These are phyloP conservation scores for Pygoscelis adeliae DNA, from an alignment of 2,113 vertebrate genomes.

Conservation along the genomic window DNA sequence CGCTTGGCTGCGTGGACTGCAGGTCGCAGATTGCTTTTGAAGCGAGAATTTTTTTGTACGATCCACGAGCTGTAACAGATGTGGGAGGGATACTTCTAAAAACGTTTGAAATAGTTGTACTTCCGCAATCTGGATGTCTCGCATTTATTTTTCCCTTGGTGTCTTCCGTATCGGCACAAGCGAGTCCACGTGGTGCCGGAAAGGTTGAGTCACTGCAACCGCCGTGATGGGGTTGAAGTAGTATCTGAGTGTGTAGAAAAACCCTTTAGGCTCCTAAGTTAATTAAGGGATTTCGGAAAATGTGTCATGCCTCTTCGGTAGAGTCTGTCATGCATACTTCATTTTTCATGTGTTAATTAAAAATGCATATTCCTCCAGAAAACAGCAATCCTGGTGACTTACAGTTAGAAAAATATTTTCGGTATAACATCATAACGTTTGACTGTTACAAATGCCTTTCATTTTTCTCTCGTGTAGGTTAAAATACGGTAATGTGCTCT, in stretches of 20 bases:
- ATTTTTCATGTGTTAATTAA: background rate
- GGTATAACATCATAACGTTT: background rate
- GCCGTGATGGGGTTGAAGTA: fast-evolving
- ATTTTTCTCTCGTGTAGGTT: background rate
- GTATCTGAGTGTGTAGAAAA: background rate
- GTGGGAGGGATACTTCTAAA: background rate
- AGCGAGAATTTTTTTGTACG: fast-evolving
- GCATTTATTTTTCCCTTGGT: background rate
- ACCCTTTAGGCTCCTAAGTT: background rate
- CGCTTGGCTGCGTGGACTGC: fast-evolving
- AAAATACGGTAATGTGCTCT: background rate
- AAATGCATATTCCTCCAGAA: background rate
- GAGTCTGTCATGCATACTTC: background rate
- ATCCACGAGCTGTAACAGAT: fast-evolving
- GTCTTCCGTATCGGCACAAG: fast-evolving
- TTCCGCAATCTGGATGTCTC: background rate
- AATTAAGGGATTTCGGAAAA: background rate
- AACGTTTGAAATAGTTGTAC: fast-evolving
- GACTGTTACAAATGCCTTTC: background rate
- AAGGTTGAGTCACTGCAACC: background rate
- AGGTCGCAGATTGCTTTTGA: fast-evolving
- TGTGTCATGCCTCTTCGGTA: background rate
- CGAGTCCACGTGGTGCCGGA: fast-evolving
- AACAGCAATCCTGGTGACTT: background rate
- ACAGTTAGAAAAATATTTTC: background rate